phyloP scores from a whole-genome alignment of 2,113 vertebrate species.

The Caranx ignobilis region DNA sequence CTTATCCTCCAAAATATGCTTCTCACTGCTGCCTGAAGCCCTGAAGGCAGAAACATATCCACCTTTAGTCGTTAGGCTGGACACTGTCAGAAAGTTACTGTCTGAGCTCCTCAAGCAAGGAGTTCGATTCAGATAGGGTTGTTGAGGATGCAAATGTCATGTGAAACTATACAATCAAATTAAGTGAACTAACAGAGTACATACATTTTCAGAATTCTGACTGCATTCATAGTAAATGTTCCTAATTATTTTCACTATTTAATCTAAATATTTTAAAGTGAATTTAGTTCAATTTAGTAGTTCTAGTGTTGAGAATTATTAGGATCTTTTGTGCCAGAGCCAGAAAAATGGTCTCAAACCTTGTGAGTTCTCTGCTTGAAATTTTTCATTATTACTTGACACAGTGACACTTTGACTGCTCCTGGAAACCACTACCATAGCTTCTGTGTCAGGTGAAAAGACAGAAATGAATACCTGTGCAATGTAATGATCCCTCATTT shows the following conservation, averaged over 20 bases:
- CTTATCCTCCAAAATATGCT: too few relatives aligned
- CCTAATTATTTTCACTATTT: neutral
- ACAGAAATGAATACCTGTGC: neutral
- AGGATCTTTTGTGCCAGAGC: neutral
- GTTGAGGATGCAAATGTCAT: neutral
- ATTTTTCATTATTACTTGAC: too few relatives aligned
- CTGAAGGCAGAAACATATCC: neutral
- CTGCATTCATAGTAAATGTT: neutral
- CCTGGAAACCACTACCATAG: neutral
- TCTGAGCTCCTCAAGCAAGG: neutral
- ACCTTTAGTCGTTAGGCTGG: slow-evolving; percentile 13
- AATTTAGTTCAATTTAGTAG: neutral
- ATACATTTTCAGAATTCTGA: neutral
- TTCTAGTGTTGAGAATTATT: neutral
- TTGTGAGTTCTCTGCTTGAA: neutral
- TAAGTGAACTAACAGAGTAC: neutral
- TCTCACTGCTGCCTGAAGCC: neutral
- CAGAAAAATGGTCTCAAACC: neutral
- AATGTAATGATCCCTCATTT: neutral
- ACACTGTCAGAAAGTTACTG: slow-evolving; percentile 3
- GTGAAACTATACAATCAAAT: neutral
- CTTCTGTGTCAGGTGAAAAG: neutral
- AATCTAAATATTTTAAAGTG: slow-evolving; percentile 1
- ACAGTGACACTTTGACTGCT: neutral
- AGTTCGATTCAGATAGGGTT: neutral